phyloP scores from a whole-genome alignment of 1,140 invertebrate genomes.

The Drosophila orosa region DNA sequence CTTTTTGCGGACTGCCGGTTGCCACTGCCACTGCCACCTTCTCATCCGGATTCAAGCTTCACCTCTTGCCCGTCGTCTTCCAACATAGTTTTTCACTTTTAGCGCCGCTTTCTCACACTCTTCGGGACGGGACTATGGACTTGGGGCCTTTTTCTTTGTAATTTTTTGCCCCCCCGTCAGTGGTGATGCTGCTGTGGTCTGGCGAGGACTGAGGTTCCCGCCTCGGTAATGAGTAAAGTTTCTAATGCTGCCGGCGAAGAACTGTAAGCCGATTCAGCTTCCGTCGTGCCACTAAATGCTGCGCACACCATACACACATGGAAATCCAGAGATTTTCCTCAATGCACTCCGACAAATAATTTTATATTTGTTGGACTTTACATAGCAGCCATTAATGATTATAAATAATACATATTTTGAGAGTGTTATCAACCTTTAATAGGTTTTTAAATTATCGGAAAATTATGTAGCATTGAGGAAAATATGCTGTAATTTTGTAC shows the following conservation, averaged over 20 bases:
- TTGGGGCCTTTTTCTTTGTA: slow-evolving; percentile 27
- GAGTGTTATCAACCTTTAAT: neutral
- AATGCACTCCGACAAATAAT: slow-evolving; percentile 4
- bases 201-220: slow-evolving; percentile 68
- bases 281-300: slow-evolving; percentile 59
- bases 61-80: slow-evolving; percentile 35
- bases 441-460: neutral
- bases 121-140: neutral
- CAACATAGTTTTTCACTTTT: slow-evolving; percentile 82
- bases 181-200: slow-evolving; percentile 61
- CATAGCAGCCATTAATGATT: neutral
- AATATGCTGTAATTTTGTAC: neutral
- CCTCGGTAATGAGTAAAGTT: slow-evolving; percentile 79
- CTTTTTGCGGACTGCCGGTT: slow-evolving; percentile 41
- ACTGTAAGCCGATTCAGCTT: slow-evolving; percentile 61
- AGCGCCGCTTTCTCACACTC: slow-evolving; percentile 51
- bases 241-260: slow-evolving; percentile 75
- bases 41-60: slow-evolving; percentile 12
- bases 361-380: no score
- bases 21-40: neutral
- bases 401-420: neutral
- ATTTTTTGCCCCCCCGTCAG: slow-evolving; percentile 28
- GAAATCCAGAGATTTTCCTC: slow-evolving; percentile 13
- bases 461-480: neutral
- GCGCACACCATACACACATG: slow-evolving; percentile 43